A percentile compares a stretch with the other conserved stretches of the same genome.
Evolutionary conservation across 2,888 invertebrate species (phyloP).

Genomic region (Epirrhoe tristata): DNA sequence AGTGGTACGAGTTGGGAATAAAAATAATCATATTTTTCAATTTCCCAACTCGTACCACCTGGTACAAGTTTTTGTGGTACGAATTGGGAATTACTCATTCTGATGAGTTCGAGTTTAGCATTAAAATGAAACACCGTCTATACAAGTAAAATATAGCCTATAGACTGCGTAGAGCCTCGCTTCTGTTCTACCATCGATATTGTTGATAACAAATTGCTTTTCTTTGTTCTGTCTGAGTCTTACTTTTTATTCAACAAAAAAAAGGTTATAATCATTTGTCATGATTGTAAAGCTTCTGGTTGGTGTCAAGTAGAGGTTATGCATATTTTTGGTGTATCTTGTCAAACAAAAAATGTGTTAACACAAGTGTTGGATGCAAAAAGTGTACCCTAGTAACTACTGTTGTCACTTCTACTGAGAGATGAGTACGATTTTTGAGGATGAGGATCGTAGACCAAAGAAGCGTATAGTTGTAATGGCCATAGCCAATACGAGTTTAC

Average conservation of each 20-base stretch:
- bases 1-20: too few relatives aligned
- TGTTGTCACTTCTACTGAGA: background rate
- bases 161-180: constrained; percentile 41
- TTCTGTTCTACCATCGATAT: constrained; percentile 75
- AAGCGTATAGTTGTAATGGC: too few relatives aligned
- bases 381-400: constrained; percentile 1
- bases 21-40: too few relatives aligned
- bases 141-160: constrained; percentile 42
- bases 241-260: constrained; percentile 29
- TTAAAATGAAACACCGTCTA: constrained; percentile 25
- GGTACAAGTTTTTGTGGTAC: too few relatives aligned
- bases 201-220: constrained; percentile 81
- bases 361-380: constrained; percentile 8
- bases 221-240: constrained; percentile 78
- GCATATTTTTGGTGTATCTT: constrained; percentile 25
- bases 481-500: too few relatives aligned
- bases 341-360: background rate
- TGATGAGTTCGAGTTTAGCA: too few relatives aligned
- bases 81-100: too few relatives aligned
- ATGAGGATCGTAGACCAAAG: too few relatives aligned
- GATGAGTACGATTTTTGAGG: too few relatives aligned
- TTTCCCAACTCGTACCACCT: too few relatives aligned
- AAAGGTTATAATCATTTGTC: constrained; percentile 59
- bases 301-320: constrained; percentile 15
- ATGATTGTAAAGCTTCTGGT: constrained; percentile 48